Evolutionary conservation across 2,888 invertebrate species (phyloP), one percentile per base, ranked within the genome.

Genomic region (Oscheius sp.): DNA sequence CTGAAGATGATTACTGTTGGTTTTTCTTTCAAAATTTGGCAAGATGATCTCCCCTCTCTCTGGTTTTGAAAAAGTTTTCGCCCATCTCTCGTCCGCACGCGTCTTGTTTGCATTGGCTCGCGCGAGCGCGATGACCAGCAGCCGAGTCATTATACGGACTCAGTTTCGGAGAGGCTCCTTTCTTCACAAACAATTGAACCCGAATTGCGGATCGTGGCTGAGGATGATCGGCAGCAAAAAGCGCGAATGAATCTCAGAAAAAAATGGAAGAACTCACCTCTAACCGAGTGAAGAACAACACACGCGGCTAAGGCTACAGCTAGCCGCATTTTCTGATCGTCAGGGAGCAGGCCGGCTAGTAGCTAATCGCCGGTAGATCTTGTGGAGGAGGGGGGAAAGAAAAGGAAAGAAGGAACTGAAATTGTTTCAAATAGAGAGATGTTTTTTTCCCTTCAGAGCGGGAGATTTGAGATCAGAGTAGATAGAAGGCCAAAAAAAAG

Each of bases 1-100:
- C 79, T 76, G 66, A 37, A 76, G 53, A 23, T 58, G 8, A 29
- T 34, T 25, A n/a, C 10, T 1, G 12, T 55, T 33, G 1, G n/a
- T 17, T 20, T 20, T 33, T 33, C 34, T n/a, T 12, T 31, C 6
- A 17, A 42, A 12, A 37, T 37, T n/a, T 20, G 42, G 6, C n/a
- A n/a, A n/a, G n/a, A n/a, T n/a, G n/a, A n/a, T n/a, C n/a, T n/a
- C n/a, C n/a, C n/a, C n/a, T n/a, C n/a, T n/a, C n/a, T n/a, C n/a
- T n/a, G n/a, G n/a, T n/a, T n/a, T n/a, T n/a, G n/a, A n/a, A n/a
- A n/a, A n/a, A n/a, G n/a, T n/a, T n/a, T n/a, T n/a, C n/a, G 12
- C 48, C 20, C 25, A 12, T 48, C 48, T 48, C 20, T 20, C 48
- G 10, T 25, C 25, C 37, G 10, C 34, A 17, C 61, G 39, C 39